Conservation (phyloP, 2,888 invertebrate genomes). For the Xestia rhomboidea region DNA sequence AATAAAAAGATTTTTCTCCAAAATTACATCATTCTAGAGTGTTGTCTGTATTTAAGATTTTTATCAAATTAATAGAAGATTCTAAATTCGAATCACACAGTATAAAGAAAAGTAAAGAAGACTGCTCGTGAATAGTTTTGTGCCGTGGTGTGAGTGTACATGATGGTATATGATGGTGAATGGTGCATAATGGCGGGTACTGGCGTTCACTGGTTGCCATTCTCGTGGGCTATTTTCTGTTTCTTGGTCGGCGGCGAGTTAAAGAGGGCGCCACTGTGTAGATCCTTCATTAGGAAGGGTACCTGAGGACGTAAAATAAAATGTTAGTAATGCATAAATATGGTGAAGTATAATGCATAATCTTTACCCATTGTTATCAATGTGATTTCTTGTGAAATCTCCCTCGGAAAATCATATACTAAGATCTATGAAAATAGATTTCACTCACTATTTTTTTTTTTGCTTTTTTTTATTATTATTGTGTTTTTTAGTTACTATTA, state of each 20-base stretch:
- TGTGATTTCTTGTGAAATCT: not conserved
- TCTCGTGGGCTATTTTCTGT: constrained; percentile 78
- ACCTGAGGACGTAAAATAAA: constrained; percentile 69
- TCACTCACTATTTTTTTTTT: too few species aligned
- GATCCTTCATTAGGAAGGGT: constrained; percentile 81
- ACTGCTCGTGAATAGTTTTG: constrained; percentile 59
- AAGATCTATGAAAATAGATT: too few species aligned
- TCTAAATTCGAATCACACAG: constrained; percentile 7
- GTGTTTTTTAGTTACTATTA: too few species aligned
- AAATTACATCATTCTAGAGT: not conserved
- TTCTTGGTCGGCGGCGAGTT: constrained; percentile 80
- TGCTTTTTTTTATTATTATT: too few species aligned
- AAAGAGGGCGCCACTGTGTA: constrained; percentile 83
- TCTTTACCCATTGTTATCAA: not conserved
- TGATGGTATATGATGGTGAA: constrained; percentile 10
- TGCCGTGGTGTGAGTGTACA: constrained; percentile 50
- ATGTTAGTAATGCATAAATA: not conserved
- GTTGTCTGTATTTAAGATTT: not conserved
- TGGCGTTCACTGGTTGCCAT: constrained; percentile 80
- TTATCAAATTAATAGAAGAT: constrained; percentile 2
- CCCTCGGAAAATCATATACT: not conserved
- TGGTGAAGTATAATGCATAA: not conserved
- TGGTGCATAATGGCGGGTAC: constrained; percentile 15
- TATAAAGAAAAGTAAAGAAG: constrained; percentile 6
- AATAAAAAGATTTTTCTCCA: not conserved